phyloP scores from a whole-genome alignment of 2,113 vertebrate genomes.

The Paramormyrops kingsleyae region DNA sequence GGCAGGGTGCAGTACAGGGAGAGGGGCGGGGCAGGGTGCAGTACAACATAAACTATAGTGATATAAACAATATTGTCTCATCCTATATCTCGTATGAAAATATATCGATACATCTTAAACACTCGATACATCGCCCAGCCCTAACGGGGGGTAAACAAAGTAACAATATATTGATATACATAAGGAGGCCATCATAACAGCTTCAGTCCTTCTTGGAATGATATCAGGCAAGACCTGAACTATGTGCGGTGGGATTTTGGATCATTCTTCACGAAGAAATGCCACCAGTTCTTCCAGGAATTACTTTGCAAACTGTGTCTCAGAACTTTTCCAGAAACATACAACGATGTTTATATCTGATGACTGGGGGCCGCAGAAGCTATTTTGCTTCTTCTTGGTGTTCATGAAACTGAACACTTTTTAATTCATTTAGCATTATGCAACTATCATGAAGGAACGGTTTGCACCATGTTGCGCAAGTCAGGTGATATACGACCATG shows the following conservation, averaged over 20 bases:
- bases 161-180: not conserved
- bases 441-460: not conserved
- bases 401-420: not conserved
- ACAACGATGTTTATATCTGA: not conserved
- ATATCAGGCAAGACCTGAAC: not conserved
- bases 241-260: not conserved
- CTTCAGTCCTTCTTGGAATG: not conserved
- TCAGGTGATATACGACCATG: not conserved
- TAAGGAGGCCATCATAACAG: not conserved
- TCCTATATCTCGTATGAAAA: too few species aligned
- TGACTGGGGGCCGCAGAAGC: not conserved
- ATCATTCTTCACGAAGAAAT: not conserved
- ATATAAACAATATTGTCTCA: too few species aligned
- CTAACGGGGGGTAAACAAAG: not conserved
- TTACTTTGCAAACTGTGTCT: not conserved
- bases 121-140: too few species aligned
- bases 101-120: too few species aligned
- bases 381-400: not conserved
- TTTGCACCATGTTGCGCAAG: not conserved
- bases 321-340: not conserved
- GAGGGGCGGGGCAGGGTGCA: too few species aligned
- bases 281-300: not conserved
- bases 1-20: too few species aligned
- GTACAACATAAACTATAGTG: too few species aligned
- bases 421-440: not conserved